phyloP scores from a whole-genome alignment of 1,140 invertebrate genomes.

The Diuraphis noxia region DNA sequence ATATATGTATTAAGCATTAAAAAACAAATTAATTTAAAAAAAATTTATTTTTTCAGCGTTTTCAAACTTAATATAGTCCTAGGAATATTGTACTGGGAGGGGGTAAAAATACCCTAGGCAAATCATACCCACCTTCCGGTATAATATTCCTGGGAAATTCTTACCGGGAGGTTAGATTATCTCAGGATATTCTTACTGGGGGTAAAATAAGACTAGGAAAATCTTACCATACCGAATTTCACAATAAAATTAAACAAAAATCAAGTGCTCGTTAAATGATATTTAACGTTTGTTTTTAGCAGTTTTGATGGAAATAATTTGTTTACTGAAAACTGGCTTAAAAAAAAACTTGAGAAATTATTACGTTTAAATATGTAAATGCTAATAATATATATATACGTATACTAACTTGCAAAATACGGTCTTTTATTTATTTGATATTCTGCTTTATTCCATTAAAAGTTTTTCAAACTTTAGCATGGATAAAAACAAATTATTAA shows the following conservation, averaged over 20 bases:
- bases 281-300: not conserved
- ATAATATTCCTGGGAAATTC: too few relatives aligned
- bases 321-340: not conserved
- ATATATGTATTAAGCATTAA: too few relatives aligned
- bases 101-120: too few relatives aligned
- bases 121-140: too few relatives aligned
- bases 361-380: slow-evolving; percentile 30
- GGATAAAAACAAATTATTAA: slow-evolving; percentile 5
- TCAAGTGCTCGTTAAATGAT: not conserved
- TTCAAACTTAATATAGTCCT: too few relatives aligned
- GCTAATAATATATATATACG: slow-evolving; percentile 13
- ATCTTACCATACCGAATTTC: not conserved
- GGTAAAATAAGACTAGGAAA: too few relatives aligned
- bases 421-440: not conserved
- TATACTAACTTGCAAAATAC: not conserved
- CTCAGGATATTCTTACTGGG: too few relatives aligned
- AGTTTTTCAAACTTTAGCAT: not conserved
- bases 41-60: too few relatives aligned
- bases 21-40: too few relatives aligned
- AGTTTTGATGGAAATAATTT: not conserved
- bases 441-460: slow-evolving; percentile 7
- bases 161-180: too few relatives aligned
- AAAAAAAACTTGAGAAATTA: slow-evolving; percentile 1
- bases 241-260: not conserved
- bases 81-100: too few relatives aligned